Conservation (phyloP, 2,797 vertebrate genomes). For the Pelochelys cantorii region DNA sequence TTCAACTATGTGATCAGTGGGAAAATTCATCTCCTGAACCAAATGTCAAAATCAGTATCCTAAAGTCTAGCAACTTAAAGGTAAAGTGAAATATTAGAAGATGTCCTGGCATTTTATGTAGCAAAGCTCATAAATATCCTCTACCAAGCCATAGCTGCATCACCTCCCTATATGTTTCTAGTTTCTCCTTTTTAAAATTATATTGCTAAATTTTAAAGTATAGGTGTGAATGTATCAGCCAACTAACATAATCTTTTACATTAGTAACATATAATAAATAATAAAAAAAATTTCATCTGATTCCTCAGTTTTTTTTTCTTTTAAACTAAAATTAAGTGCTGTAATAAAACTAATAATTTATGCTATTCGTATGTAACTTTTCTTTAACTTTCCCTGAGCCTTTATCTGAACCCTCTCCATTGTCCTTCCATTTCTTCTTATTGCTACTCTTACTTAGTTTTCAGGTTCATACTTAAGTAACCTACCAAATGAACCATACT, state of each 20-base stretch:
- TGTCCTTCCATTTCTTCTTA: not conserved
- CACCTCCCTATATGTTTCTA: not conserved
- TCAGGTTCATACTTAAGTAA: not conserved
- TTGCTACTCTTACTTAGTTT: not conserved
- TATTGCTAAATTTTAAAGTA: not conserved
- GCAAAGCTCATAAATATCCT: not conserved
- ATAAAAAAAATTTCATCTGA: not conserved
- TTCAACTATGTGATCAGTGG: slow-evolving; percentile 92
- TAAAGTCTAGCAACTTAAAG: slow-evolving; percentile 76
- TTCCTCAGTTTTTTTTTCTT: not conserved
- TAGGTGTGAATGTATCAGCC: too few species aligned
- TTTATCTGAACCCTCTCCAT: not conserved
- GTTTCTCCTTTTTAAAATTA: not conserved
- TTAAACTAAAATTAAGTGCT: too few species aligned
- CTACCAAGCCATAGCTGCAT: not conserved
- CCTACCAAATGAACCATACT: not conserved
- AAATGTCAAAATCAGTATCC: slow-evolving; percentile 80
- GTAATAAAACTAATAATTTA: not conserved
- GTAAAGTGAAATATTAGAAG: slow-evolving; percentile 62
- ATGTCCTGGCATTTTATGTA: not conserved
- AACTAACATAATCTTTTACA: not conserved
- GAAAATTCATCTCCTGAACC: slow-evolving; percentile 86
- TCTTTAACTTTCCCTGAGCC: not conserved
- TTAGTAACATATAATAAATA: not conserved
- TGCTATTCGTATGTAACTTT: not conserved